Base-by-base conservation (phyloP, 2,888 invertebrate species). In the Amphiduros pacificus region DNA sequence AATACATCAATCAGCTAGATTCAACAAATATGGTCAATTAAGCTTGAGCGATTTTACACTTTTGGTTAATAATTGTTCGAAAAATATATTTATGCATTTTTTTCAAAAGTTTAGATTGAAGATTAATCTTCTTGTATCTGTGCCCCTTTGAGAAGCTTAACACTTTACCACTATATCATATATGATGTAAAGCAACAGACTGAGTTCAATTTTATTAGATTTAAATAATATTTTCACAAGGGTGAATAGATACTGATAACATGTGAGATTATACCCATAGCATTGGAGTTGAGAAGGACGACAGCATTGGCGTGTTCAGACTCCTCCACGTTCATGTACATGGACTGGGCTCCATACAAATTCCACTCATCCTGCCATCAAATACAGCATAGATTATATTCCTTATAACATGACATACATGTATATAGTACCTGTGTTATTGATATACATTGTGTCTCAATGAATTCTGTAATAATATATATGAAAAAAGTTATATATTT, bases 341-440 rank as follows among this genome's bases (percentile, higher is more conserved):
- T 91, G 0, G 92, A 92, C 76, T 92, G 92, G 20, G 88, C 86
- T 20, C 92, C 91, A 75, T 92, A 92, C 20, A 90, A 80, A 79
- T 90, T 91, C 52, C 52, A 53, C 9, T 59, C 59, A 44, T 59
- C 59, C 59, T 59, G 53, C 17, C 6, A 20, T 9, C 5, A 27
- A 26, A 52, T 27, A 26, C 6, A n/a, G n/a, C n/a, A n/a, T n/a
- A n/a, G n/a, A n/a, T n/a, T n/a, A n/a, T n/a, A n/a, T n/a, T n/a
- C n/a, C n/a, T n/a, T n/a, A n/a, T n/a, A n/a, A n/a, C n/a, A 11
- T 36, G 17, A 11, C 9, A 36, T 36, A 36, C 9, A 36, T 36
- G 9, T 36, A 36, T 36, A 36, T 36, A 36, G 36, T 36, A 36
- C 17, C 9, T 11, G 11, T 11, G 36, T 9, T 36, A 36, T 9